Evolutionary conservation across 2,113 vertebrate genomes (phyloP).

Genomic region (Pimephales promelas): DNA sequence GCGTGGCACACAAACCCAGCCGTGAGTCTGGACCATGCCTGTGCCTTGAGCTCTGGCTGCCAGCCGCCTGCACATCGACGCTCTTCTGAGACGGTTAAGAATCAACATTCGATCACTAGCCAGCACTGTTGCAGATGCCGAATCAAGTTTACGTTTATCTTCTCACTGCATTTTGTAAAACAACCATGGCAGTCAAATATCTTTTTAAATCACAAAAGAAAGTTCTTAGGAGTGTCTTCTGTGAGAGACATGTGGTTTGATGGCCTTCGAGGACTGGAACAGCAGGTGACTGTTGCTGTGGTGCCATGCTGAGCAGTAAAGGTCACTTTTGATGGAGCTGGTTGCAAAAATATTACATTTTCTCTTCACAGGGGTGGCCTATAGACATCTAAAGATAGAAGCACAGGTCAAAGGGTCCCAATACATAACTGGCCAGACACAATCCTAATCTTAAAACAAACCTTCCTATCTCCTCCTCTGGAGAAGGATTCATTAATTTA

Average conservation of each 20-base stretch:
- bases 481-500: not conserved
- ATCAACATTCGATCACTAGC: not conserved
- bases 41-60: constrained; percentile 13
- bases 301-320: constrained; percentile 51
- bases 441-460: constrained; percentile 25
- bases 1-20: constrained; percentile 33
- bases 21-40: not conserved
- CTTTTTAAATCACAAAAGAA: constrained; percentile 7
- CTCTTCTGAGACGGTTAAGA: constrained; percentile 9
- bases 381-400: constrained; percentile 4
- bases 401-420: not conserved
- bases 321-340: constrained; percentile 45
- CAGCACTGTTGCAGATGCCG: not conserved
- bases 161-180: not conserved
- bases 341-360: constrained; percentile 44
- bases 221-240: constrained; percentile 22
- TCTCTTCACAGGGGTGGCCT: constrained; percentile 29
- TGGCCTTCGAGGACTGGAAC: constrained; percentile 37
- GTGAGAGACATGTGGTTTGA: not conserved
- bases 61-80: not conserved
- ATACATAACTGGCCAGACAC: not conserved
- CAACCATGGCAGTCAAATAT: not conserved
- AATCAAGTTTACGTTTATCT: not conserved
- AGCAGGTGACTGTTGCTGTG: constrained; percentile 50
- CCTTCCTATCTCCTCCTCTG: not conserved